Base-by-base conservation (phyloP, 2,797 vertebrate species). In the Dicrostonyx torquatus region DNA sequence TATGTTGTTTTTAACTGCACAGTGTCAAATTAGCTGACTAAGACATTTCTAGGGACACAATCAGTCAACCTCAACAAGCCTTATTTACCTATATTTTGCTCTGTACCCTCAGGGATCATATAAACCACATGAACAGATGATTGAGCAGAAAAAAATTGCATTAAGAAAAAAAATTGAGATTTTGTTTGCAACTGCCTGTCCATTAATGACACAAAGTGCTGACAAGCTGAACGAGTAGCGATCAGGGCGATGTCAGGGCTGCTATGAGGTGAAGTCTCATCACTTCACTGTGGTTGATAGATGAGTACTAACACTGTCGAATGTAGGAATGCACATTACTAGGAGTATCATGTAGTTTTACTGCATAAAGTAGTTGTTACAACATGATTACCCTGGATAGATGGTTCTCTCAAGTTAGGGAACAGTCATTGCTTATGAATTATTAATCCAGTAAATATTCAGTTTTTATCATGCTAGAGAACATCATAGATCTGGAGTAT, bases 171-270 rank as follows among this genome's bases (percentile, higher is more conserved):
- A 37, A 87, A 94, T 89, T 93, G 96, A 17, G 62, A 91, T 91
- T 97, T 98, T 97, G 79, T 55, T 96, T 76, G 40, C 45, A 3
- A 94, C 48, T 96, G 50, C 45, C 76, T 97, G 78, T 95, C 93
- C 85, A 77, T 97, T 98, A 98, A 83, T 97, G 87, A 92, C 70
- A 96, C 87, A 95, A 98, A 98, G 75, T 97, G 53, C 94, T 98
- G 89, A 79, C 95, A 98, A 89, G 48, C 50, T 97, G 96, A 98
- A 97, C 58, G 95, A 97, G 97, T 55, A 96, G 31, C 92, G 70
- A 98, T 78, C 98, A 98, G 96, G 92, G 11, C 53, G 94, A 97
- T 94, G 86, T 89, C 93, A 95, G 95, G 70, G 77, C 22, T 50
- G 93, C 79, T 93, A 87, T 94, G 82, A 97, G 97, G 98, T 96